Evolutionary conservation across 1,140 invertebrate genomes (phyloP).

Genomic region (Drosophila jambulina): DNA sequence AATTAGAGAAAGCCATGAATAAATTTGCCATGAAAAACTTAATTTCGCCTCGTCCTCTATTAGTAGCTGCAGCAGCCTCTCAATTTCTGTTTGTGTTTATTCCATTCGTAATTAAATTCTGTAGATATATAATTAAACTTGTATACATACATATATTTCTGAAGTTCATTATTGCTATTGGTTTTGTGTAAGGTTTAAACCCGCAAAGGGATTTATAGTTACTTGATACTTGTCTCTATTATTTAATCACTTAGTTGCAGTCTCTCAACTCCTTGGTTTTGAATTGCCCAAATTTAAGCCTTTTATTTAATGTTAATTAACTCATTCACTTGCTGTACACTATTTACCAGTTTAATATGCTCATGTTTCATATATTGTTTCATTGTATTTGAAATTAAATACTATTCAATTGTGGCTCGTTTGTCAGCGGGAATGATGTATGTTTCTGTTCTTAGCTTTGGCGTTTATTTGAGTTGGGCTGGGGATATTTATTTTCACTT

Average conservation of each 20-base stretch:
- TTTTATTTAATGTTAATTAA: constrained; percentile 3
- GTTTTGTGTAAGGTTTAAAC: constrained; percentile 3
- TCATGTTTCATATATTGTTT: background rate
- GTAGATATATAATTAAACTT: background rate
- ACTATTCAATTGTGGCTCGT: constrained; percentile 13
- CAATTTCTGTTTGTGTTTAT: constrained; percentile 14
- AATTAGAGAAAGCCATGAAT: constrained; percentile 65
- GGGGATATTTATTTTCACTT: constrained; percentile 10
- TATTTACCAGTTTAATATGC: constrained; percentile 15
- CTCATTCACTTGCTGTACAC: background rate
- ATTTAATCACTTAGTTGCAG: background rate
- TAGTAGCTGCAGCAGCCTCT: constrained; percentile 14
- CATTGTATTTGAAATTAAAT: constrained; percentile 16
- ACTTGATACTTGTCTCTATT: background rate
- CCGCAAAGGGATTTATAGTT: background rate
- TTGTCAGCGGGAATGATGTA: constrained; percentile 10
- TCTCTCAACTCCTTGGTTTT: background rate
- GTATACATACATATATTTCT: background rate
- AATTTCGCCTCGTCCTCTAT: constrained; percentile 16
- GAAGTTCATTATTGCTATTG: background rate
- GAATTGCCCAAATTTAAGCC: background rate
- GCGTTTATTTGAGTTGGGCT: constrained; percentile 8
- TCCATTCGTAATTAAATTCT: background rate
- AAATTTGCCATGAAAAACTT: constrained; percentile 44
- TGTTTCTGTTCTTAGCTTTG: constrained; percentile 13